These are phyloP conservation scores for Phrynocephalus vlangalii DNA, from an alignment of 2,797 vertebrate species.

Conservation along the genomic window DNA sequence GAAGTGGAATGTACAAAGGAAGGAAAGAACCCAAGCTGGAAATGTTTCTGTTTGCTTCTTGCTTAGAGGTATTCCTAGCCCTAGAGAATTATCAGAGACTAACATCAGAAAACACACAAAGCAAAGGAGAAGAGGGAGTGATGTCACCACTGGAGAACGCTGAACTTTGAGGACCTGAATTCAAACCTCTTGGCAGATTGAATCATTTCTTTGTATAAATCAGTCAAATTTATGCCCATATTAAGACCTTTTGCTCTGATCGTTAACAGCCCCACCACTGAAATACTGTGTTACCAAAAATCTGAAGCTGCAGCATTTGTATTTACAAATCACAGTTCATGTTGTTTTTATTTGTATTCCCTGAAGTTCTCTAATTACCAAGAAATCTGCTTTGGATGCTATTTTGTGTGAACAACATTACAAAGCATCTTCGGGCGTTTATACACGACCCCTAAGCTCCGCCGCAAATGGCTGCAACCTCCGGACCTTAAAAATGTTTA, in stretches of 20 bases:
- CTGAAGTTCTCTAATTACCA: constrained; percentile 13
- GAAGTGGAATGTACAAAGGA: not conserved
- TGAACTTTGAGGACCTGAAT: constrained; percentile 14
- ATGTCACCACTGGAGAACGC: not conserved
- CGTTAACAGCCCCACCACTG: not conserved
- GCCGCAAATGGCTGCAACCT: no score
- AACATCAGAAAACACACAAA: constrained; percentile 30
- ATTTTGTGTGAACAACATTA: constrained; percentile 47
- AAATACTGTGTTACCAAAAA: constrained; percentile 17
- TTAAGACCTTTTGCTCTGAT: not conserved
- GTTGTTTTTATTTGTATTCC: constrained; percentile 16
- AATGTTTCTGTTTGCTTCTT: constrained; percentile 19
- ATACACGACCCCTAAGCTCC: no score
- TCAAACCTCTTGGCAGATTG: constrained; percentile 21
- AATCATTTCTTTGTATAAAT: constrained; percentile 9
- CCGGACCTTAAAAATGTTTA: no score
- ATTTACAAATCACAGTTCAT: not conserved
- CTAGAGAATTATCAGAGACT: constrained; percentile 23
- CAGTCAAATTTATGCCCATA: not conserved
- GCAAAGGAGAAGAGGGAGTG: not conserved
- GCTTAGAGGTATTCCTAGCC: constrained; percentile 10
- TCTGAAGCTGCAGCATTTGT: constrained; percentile 26
- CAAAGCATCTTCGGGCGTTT: constrained; percentile 32
- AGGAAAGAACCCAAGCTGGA: not conserved
- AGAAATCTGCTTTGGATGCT: constrained; percentile 26